phyloP scores from a whole-genome alignment of 2,797 vertebrate genomes.

The Pagetopsis macropterus region DNA sequence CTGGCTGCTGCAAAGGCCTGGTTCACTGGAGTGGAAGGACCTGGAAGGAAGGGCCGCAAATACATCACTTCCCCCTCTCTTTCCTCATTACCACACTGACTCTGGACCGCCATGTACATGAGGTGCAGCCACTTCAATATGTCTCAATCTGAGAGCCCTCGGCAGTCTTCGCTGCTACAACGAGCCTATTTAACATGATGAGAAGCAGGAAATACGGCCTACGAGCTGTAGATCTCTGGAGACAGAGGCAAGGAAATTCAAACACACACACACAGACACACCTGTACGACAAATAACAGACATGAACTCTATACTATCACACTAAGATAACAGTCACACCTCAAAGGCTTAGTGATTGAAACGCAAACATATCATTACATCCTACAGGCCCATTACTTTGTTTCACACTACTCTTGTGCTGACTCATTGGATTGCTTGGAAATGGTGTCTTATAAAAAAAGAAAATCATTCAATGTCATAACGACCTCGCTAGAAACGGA shows the following conservation, averaged over 20 bases:
- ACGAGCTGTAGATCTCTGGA: conserved; percentile 20
- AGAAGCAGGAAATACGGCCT: conserved; percentile 11
- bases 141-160: conserved; percentile 44
- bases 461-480: background rate
- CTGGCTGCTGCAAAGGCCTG: conserved; percentile 13
- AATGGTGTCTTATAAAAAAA: background rate
- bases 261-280: background rate
- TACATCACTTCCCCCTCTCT: conserved; percentile 16
- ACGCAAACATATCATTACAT: background rate
- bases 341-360: background rate
- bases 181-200: conserved; percentile 29
- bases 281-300: background rate
- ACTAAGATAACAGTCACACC: background rate
- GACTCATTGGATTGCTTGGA: background rate
- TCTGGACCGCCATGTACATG: conserved; percentile 17
- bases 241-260: background rate
- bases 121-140: conserved; percentile 47
- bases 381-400: background rate
- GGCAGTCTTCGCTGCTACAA: conserved; percentile 18
- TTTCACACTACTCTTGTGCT: too few relatives aligned
- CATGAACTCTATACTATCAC: background rate
- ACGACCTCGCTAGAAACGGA: background rate
- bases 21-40: conserved; percentile 37
- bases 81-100: conserved; percentile 40
- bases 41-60: conserved; percentile 17